Percentiles rank a stretch among this genome's conserved stretches.
Conservation (phyloP, 2,797 vertebrate genomes). For the Sciaenops ocellatus region DNA sequence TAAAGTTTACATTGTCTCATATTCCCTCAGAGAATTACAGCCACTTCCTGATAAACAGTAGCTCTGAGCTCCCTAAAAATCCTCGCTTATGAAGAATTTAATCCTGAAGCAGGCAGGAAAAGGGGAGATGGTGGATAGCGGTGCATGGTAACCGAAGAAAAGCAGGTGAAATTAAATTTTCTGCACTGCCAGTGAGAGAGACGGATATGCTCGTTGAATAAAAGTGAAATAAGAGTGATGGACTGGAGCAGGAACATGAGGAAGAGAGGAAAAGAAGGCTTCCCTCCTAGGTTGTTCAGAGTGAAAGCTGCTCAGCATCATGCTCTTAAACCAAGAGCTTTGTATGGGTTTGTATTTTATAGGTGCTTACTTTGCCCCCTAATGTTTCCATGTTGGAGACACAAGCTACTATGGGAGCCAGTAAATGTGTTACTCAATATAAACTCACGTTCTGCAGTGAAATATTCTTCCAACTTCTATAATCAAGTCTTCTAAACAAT, state of each 20-base stretch:
- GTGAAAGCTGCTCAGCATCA: slow-evolving; percentile 18
- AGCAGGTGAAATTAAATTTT: background rate
- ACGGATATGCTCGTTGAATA: background rate
- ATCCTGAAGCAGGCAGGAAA: background rate
- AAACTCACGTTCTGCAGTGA: background rate
- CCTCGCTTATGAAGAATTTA: slow-evolving; percentile 43
- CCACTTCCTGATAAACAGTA: slow-evolving; percentile 63
- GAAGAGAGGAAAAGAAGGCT: background rate
- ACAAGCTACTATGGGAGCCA: background rate
- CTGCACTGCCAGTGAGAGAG: background rate
- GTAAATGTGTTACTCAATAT: slow-evolving; percentile 1
- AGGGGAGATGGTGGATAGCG: background rate
- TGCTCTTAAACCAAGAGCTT: slow-evolving; percentile 3
- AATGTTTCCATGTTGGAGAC: slow-evolving; percentile 1
- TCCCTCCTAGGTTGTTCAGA: background rate
- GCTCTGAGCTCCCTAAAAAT: slow-evolving; percentile 18
- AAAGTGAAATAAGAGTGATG: slow-evolving; percentile 9
- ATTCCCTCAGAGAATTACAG: slow-evolving; percentile 15
- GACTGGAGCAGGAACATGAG: background rate
- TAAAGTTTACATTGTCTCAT: slow-evolving; percentile 27
- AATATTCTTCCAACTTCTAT: background rate
- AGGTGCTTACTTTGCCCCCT: background rate
- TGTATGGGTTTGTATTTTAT: background rate
- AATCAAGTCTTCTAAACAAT: background rate
- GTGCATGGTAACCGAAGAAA: background rate